Evolutionary conservation across 2,888 invertebrate species (phyloP).

Genomic region (Craniophora ligustri): DNA sequence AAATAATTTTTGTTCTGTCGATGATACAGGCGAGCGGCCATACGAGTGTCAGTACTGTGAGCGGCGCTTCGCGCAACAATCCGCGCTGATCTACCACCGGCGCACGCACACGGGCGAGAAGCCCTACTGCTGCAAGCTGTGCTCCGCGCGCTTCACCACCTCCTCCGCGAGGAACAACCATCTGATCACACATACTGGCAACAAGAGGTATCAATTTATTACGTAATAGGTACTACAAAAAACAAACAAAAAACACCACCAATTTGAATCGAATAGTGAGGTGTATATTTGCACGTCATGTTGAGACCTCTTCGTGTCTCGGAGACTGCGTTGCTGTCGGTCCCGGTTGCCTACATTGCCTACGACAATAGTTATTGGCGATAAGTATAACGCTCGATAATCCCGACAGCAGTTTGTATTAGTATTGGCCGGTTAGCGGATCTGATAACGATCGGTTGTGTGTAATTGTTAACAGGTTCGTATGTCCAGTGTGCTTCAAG

Average conservation of each 20-base stretch:
- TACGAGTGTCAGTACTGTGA: conserved; percentile 83
- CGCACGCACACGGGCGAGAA: conserved; percentile 87
- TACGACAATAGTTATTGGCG: too few relatives aligned
- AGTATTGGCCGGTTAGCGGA: too few relatives aligned
- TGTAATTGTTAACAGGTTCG: conserved; percentile 68
- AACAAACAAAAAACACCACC: too few relatives aligned
- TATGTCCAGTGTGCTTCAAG: conserved; percentile 81
- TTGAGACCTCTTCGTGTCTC: too few relatives aligned
- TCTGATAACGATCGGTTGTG: too few relatives aligned
- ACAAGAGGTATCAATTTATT: conserved; percentile 69
- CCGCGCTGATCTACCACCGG: conserved; percentile 85
- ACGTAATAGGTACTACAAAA: neutral
- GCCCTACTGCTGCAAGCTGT: conserved; percentile 83
- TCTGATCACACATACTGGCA: conserved; percentile 81
- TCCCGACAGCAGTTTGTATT: too few relatives aligned
- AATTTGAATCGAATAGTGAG: too few relatives aligned
- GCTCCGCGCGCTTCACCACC: conserved; percentile 83
- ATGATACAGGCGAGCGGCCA: conserved; percentile 80
- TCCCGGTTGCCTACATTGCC: too few relatives aligned
- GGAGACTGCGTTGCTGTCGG: too few relatives aligned
- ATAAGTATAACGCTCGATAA: too few relatives aligned
- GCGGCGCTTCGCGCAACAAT: conserved; percentile 86
- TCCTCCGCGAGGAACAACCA: conserved; percentile 86
- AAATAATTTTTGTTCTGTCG: neutral
- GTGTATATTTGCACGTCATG: too few relatives aligned